Percentiles rank a stretch among this genome's conserved stretches.
These are phyloP conservation scores for Arvicanthis niloticus DNA, from an alignment of 2,113 vertebrate genomes.

Conservation along the genomic window DNA sequence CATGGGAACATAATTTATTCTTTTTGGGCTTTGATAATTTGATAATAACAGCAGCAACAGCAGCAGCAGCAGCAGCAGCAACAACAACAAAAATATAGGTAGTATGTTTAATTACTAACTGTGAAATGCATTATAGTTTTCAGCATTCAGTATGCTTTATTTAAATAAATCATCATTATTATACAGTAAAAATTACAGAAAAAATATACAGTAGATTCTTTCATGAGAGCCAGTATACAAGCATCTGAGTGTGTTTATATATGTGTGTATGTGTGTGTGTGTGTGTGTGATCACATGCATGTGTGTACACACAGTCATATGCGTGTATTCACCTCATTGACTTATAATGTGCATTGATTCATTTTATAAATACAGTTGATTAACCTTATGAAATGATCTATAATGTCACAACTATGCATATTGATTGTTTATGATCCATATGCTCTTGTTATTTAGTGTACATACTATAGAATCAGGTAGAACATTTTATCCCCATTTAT, in stretches of 20 bases:
- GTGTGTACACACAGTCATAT: neutral
- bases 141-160: neutral
- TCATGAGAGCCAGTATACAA: neutral
- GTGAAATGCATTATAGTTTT: neutral
- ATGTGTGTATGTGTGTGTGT: neutral
- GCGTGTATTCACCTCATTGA: neutral
- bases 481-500: neutral
- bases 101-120: neutral
- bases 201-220: neutral
- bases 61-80: too few species aligned
- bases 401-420: neutral
- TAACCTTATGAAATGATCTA: neutral
- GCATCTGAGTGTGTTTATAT: neutral
- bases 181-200: neutral
- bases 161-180: constrained; percentile 10
- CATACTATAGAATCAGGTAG: neutral
- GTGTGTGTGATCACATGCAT: neutral
- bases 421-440: neutral
- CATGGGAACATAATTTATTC: neutral
- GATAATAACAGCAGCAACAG: too few species aligned
- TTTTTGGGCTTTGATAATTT: neutral
- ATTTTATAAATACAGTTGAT: neutral
- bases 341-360: neutral
- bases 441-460: neutral
- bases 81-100: too few species aligned